These are phyloP conservation scores for Fissipunctia ypsillon DNA, from an alignment of 2,888 invertebrate genomes.

Conservation along the genomic window DNA sequence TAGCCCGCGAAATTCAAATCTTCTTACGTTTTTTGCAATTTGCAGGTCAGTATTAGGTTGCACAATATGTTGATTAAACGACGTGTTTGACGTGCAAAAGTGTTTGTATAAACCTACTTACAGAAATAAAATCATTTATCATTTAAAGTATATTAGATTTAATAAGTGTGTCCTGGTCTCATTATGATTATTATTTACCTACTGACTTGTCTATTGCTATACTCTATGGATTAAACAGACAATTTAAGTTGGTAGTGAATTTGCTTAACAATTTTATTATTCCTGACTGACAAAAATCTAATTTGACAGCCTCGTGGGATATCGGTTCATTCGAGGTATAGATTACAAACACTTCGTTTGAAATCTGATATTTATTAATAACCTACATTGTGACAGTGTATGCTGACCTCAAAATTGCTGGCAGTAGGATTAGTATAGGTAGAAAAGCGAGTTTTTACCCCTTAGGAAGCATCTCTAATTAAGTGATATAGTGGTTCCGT, in stretches of 20 bases:
- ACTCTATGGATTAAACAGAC: neutral
- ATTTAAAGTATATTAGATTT: too few relatives aligned
- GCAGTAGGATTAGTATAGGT: neutral
- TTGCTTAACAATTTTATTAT: neutral
- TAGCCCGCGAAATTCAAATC: too few relatives aligned
- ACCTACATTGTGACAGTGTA: slow-evolving; percentile 11
- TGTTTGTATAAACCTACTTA: too few relatives aligned
- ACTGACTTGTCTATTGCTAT: neutral
- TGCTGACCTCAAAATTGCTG: neutral
- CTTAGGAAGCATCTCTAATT: neutral
- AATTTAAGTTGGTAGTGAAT: neutral
- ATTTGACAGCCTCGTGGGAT: slow-evolving; percentile 1
- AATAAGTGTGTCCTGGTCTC: neutral
- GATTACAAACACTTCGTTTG: slow-evolving; percentile 7
- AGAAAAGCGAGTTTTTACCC: neutral
- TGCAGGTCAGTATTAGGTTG: too few relatives aligned
- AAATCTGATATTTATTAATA: slow-evolving; percentile 26
- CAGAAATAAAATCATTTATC: too few relatives aligned
- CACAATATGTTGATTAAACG: too few relatives aligned
- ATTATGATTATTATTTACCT: neutral
- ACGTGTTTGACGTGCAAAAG: too few relatives aligned
- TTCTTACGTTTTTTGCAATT: too few relatives aligned
- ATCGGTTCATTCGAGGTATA: slow-evolving; percentile 15
- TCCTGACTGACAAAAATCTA: slow-evolving; percentile 11
- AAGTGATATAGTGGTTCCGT: neutral